phyloP scores from a whole-genome alignment of 2,113 vertebrate genomes.

The Amblyopsis rosae region DNA sequence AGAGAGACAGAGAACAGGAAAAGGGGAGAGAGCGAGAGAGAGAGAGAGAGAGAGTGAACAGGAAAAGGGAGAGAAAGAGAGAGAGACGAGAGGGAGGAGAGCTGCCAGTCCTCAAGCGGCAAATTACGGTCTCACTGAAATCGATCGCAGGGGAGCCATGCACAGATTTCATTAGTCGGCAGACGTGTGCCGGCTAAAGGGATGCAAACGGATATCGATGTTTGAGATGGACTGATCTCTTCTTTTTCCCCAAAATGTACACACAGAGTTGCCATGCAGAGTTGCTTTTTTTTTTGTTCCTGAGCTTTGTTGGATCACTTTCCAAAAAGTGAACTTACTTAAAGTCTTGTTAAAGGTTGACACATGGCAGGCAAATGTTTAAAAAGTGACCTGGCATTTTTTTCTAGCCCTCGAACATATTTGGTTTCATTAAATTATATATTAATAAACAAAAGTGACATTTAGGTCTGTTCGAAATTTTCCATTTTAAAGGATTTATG shows the following conservation, averaged over 20 bases:
- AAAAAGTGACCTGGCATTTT: too few species aligned
- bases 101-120: conserved; percentile 76
- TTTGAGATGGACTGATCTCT: conserved; percentile 85
- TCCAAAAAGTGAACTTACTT: conserved; percentile 16
- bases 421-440: conserved; percentile 38
- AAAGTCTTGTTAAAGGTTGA: not conserved
- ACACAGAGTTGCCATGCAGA: conserved; percentile 66
- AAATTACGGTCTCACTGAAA: conserved; percentile 78
- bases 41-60: not conserved
- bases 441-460: conserved; percentile 73
- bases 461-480: conserved; percentile 42
- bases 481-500: conserved; percentile 36
- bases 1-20: not conserved
- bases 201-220: conserved; percentile 87
- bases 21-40: not conserved
- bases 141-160: conserved; percentile 77
- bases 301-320: conserved; percentile 44
- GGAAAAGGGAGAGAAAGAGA: not conserved
- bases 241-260: conserved; percentile 79
- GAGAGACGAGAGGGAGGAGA: not conserved
- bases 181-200: conserved; percentile 77
- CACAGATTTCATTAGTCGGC: conserved; percentile 82
- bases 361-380: too few species aligned
- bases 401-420: too few species aligned
- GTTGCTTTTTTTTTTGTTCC: conserved; percentile 74